A percentile compares a stretch with the other conserved stretches of the same genome.
These are phyloP conservation scores for Pomacea canaliculata DNA, from an alignment of 2,888 invertebrate species.

Conservation along the genomic window DNA sequence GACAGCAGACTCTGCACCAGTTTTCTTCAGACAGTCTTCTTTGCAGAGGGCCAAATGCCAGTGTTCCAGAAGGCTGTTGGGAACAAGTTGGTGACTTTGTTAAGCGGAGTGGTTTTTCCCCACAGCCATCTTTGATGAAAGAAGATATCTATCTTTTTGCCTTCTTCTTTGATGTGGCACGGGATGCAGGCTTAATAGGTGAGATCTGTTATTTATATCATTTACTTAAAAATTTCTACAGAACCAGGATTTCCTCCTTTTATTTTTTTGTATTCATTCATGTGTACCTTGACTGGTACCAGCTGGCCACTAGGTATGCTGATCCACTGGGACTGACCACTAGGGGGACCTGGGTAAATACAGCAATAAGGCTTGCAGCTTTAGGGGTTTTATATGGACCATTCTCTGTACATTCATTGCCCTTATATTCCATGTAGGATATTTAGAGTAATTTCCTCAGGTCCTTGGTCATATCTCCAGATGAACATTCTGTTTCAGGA, in stretches of 20 bases:
- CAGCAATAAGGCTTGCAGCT: too few relatives aligned
- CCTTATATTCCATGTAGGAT: too few relatives aligned
- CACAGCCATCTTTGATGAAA: slow-evolving; percentile 62
- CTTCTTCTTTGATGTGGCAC: slow-evolving; percentile 93
- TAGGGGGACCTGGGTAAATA: too few relatives aligned
- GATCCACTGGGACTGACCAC: too few relatives aligned
- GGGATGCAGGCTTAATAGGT: slow-evolving; percentile 83
- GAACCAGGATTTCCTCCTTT: neutral
- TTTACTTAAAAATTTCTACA: neutral
- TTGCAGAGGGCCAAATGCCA: slow-evolving; percentile 23
- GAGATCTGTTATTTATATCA: slow-evolving; percentile 50
- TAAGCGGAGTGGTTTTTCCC: neutral
- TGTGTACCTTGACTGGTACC: too few relatives aligned
- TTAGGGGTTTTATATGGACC: too few relatives aligned
- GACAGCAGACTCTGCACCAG: too few relatives aligned
- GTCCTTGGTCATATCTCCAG: too few relatives aligned
- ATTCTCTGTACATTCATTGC: too few relatives aligned
- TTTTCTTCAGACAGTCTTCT: neutral
- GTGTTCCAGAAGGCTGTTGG: slow-evolving; percentile 37
- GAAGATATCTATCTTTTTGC: slow-evolving; percentile 87
- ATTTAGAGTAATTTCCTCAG: too few relatives aligned
- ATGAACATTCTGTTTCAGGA: too few relatives aligned
- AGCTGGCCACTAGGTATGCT: too few relatives aligned
- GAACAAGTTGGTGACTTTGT: slow-evolving; percentile 22
- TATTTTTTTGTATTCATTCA: neutral